Percentiles rank a stretch among this genome's conserved stretches.
phyloP scores from a whole-genome alignment of 2,888 invertebrate species.

The Tolmerus cingulatus region DNA sequence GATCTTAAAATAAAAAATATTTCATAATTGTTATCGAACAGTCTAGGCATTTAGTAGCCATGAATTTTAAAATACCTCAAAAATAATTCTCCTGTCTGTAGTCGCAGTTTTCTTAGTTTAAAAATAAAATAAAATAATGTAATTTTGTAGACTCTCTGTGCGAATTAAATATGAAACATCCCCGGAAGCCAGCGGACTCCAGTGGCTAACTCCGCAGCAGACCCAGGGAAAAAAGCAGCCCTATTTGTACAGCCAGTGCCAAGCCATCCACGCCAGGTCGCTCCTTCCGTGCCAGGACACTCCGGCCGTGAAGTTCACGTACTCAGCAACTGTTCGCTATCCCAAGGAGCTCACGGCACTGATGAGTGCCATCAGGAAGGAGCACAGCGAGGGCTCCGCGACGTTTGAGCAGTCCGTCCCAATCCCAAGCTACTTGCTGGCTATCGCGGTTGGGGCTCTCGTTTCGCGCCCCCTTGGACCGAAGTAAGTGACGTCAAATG shows the following conservation, averaged over 20 bases:
- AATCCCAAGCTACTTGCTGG: constrained; percentile 88
- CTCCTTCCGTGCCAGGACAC: constrained; percentile 93
- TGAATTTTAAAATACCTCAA: too few relatives aligned
- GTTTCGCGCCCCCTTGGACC: constrained; percentile 80
- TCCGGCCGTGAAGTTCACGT: constrained; percentile 87
- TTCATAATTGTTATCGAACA: too few relatives aligned
- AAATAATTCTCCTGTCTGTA: too few relatives aligned
- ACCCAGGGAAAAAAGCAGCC: constrained; percentile 88
- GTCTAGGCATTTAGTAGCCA: too few relatives aligned
- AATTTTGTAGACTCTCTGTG: constrained; percentile 52
- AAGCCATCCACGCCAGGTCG: constrained; percentile 89
- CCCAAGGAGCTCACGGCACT: constrained; percentile 79
- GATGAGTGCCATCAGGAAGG: constrained; percentile 82
- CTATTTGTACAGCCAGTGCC: constrained; percentile 85
- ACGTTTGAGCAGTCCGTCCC: constrained; percentile 81
- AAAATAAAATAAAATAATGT: not conserved
- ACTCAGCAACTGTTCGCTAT: constrained; percentile 77
- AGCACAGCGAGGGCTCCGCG: constrained; percentile 60
- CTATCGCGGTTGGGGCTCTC: constrained; percentile 86
- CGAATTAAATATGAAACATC: constrained; percentile 79
- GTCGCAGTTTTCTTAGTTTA: not conserved
- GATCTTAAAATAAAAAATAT: too few relatives aligned
- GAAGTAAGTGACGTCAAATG: constrained; percentile 59
- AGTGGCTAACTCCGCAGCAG: constrained; percentile 88
- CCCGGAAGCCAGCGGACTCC: constrained; percentile 81